Percentiles rank a stretch among this genome's conserved stretches.
phyloP scores from a whole-genome alignment of 2,888 invertebrate genomes.

The Tetrapedia diversipes region DNA sequence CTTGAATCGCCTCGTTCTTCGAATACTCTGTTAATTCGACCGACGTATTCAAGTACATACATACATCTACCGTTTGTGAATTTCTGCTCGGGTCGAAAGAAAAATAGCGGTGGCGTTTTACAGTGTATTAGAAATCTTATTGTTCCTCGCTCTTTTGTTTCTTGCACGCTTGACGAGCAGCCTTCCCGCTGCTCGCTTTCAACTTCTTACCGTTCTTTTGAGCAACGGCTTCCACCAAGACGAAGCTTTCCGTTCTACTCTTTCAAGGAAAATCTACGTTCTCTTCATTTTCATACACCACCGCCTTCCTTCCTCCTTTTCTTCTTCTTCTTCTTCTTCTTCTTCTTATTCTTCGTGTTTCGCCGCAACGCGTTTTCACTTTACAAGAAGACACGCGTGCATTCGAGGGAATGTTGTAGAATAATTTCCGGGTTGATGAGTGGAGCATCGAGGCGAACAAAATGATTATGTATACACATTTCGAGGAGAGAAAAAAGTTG shows the following conservation, averaged over 20 bases:
- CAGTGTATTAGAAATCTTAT: slow-evolving; percentile 37
- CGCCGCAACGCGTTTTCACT: neutral
- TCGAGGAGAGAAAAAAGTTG: neutral
- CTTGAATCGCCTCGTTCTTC: neutral
- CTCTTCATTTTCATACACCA: slow-evolving; percentile 26
- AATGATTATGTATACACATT: neutral
- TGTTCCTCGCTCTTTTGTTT: slow-evolving; percentile 42
- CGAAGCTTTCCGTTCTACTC: slow-evolving; percentile 19
- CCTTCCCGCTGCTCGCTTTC: slow-evolving; percentile 31
- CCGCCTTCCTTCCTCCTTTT: no score
- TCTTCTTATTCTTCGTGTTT: neutral
- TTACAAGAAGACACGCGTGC: neutral
- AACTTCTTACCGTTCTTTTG: slow-evolving; percentile 30
- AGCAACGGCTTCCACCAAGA: slow-evolving; percentile 18
- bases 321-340: no score
- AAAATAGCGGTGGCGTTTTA: slow-evolving; percentile 9
- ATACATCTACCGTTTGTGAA: slow-evolving; percentile 31
- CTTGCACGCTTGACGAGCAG: slow-evolving; percentile 15
- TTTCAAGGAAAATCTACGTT: slow-evolving; percentile 11
- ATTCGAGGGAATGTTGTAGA: neutral
- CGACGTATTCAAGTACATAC: no score
- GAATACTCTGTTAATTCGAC: neutral
- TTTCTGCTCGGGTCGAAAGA: slow-evolving; percentile 12
- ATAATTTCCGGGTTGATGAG: neutral
- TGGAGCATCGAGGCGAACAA: neutral